Conservation (phyloP, 2,888 invertebrate species). For the Trichogramma evanescens region DNA sequence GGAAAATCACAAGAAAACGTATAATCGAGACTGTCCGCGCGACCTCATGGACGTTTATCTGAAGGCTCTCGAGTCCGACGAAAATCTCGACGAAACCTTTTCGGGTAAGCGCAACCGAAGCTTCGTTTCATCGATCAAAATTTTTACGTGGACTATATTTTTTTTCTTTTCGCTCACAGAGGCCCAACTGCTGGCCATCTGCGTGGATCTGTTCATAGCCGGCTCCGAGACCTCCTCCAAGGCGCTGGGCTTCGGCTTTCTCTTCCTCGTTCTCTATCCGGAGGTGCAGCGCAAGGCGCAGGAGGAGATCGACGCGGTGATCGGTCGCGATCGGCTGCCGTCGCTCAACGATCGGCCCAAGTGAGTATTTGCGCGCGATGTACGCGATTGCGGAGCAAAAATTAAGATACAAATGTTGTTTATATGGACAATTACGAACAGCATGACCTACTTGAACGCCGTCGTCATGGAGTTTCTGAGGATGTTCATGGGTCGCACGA, state of each 20-base stretch:
- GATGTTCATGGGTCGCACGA: constrained; percentile 72
- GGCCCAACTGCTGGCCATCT: constrained; percentile 69
- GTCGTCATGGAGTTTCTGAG: constrained; percentile 70
- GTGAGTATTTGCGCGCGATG: constrained; percentile 10
- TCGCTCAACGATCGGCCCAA: constrained; percentile 58
- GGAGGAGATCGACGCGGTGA: constrained; percentile 67
- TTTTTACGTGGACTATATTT: not conserved
- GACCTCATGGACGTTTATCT: constrained; percentile 81
- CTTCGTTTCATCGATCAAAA: not conserved
- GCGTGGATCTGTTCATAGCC: constrained; percentile 81
- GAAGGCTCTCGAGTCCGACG: constrained; percentile 55
- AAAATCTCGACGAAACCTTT: constrained; percentile 51
- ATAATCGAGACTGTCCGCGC: constrained; percentile 57
- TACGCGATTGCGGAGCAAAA: not conserved
- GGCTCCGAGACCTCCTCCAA: constrained; percentile 82
- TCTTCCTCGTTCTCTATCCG: constrained; percentile 65
- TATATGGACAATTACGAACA: too few relatives aligned
- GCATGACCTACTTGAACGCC: constrained; percentile 76
- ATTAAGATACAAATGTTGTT: not conserved
- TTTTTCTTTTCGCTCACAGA: constrained; percentile 52
- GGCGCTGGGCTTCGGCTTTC: constrained; percentile 68
- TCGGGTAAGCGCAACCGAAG: constrained; percentile 37
- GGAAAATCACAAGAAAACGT: constrained; percentile 61
- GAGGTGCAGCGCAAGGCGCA: constrained; percentile 69
- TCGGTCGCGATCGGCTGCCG: constrained; percentile 64